Evolutionary conservation across 2,888 invertebrate species (phyloP), one percentile per base, ranked within the genome.

Genomic region (Tetranychus truncatus): DNA sequence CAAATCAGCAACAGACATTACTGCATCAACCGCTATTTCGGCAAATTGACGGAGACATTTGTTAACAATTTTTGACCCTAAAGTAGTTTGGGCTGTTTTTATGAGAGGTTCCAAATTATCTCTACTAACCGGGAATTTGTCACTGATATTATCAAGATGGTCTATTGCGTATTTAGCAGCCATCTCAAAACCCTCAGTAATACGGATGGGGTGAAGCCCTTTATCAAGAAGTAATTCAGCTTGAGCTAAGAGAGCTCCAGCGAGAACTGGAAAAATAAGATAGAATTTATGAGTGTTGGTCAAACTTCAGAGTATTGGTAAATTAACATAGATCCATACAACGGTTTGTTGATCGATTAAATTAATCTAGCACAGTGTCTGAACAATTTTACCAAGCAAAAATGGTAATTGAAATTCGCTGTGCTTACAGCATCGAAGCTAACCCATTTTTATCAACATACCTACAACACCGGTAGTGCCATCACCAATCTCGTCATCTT

Each of bases 401-500:
- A 11, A 15, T 34, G 34, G 18, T n/a, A 71, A 46, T 45, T 66
- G 45, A 18, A 44, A 77, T 55, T 76, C 46, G 18, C 9, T 9
- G 24, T 18, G 44, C 74, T 55, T 9, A 15, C 18, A 76, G 11
- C 72, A 7, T 7, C 21, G 24, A 15, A n/a, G 21, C 15, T 5
- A 45, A 67, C 6, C 34, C 15, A 44, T 18, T 44, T 66, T n/a
- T 44, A 44, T 44, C n/a, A 15, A 79, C 83, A 77, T 80, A 87
- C 87, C 87, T 76, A 99, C 97, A 79, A 99, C 99, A 15, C 97
- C 97, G 9, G 99, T 99, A 1, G 99, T 99, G 73, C 99, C 99
- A 85, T 99, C 99, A 66, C 97, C 97, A 81, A 99, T 96, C 86
- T 99, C 99, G 85, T 97, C 95, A 83, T 99, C 99, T 84, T 99